Evolutionary conservation across 2,113 vertebrate genomes (phyloP).

Genomic region (Stomatorhinus ivindoensis): DNA sequence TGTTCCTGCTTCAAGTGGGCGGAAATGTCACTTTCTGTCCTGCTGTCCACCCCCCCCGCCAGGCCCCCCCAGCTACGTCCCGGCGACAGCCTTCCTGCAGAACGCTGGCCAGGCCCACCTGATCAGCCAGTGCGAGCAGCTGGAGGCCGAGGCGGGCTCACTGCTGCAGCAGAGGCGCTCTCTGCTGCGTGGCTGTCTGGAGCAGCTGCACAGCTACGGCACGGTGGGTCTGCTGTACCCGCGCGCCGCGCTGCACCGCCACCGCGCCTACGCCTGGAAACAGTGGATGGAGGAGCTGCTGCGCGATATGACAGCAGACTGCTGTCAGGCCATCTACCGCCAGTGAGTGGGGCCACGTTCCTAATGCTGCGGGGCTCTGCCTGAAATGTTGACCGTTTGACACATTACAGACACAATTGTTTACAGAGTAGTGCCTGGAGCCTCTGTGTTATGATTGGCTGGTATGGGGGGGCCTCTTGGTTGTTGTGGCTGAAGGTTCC

Average conservation of each 20-base stretch:
- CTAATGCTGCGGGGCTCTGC: not conserved
- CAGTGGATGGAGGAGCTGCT: constrained; percentile 93
- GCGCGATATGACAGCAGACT: constrained; percentile 79
- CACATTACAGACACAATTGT: not conserved
- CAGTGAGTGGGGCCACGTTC: constrained; percentile 61
- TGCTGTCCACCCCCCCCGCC: not conserved
- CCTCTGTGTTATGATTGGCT: not conserved
- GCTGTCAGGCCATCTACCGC: constrained; percentile 80
- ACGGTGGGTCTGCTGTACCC: constrained; percentile 95
- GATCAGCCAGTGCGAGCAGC: constrained; percentile 88
- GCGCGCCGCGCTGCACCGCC: constrained; percentile 77
- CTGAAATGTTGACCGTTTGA: not conserved
- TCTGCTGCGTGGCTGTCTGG: constrained; percentile 78
- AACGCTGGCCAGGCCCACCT: constrained; percentile 93
- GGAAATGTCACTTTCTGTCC: not conserved
- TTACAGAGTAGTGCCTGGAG: not conserved
- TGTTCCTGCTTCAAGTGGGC: not conserved
- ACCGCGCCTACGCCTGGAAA: constrained; percentile 89
- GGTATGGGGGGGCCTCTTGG: not conserved
- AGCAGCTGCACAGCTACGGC: constrained; percentile 93
- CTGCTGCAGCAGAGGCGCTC: constrained; percentile 88
- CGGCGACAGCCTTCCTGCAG: constrained; percentile 90
- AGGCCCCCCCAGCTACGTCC: constrained; percentile 98
- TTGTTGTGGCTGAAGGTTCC: not conserved
- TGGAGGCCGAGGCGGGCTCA: constrained; percentile 81